phyloP scores from a whole-genome alignment of 1,140 invertebrate genomes.

The Wasmannia auropunctata region DNA sequence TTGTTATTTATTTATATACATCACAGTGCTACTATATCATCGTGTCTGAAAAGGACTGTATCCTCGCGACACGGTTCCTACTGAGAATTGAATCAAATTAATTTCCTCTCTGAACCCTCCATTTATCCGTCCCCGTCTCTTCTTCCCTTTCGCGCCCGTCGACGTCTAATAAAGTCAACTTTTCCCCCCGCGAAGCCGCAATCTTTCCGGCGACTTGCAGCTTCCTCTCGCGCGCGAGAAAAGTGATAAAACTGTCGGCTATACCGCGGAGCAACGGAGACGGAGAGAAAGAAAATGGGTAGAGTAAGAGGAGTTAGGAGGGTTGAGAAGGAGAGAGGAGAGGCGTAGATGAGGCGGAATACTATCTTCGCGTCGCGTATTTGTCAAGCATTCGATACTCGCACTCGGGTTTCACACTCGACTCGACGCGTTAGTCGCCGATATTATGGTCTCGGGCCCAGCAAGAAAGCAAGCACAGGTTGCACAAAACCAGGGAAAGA shows the following conservation, averaged over 20 bases:
- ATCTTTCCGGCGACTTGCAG: conserved; percentile 52
- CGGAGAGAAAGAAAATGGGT: conserved; percentile 14
- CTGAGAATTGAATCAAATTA: conserved; percentile 41
- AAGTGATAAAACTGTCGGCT: conserved; percentile 51
- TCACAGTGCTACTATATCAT: background rate
- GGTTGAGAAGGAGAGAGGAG: no score
- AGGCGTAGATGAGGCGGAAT: conserved; percentile 8
- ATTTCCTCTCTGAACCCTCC: conserved; percentile 24
- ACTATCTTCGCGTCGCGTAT: conserved; percentile 30
- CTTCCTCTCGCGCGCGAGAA: conserved; percentile 7
- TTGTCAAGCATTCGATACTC: conserved; percentile 40
- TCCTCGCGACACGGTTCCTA: background rate
- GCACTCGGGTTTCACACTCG: conserved; percentile 47
- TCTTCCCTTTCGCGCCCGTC: background rate
- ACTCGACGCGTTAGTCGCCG: conserved; percentile 20
- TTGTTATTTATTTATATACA: conserved; percentile 30
- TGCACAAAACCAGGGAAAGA: background rate
- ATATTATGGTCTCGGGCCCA: background rate
- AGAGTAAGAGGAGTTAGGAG: background rate
- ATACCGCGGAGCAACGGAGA: conserved; percentile 29
- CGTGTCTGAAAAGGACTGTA: background rate
- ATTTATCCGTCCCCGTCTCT: background rate
- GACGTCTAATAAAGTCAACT: conserved; percentile 48
- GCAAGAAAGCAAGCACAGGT: conserved; percentile 7
- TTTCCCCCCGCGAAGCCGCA: conserved; percentile 30